Evolutionary conservation across 2,797 vertebrate genomes (phyloP).

Genomic region (Mus spretus): DNA sequence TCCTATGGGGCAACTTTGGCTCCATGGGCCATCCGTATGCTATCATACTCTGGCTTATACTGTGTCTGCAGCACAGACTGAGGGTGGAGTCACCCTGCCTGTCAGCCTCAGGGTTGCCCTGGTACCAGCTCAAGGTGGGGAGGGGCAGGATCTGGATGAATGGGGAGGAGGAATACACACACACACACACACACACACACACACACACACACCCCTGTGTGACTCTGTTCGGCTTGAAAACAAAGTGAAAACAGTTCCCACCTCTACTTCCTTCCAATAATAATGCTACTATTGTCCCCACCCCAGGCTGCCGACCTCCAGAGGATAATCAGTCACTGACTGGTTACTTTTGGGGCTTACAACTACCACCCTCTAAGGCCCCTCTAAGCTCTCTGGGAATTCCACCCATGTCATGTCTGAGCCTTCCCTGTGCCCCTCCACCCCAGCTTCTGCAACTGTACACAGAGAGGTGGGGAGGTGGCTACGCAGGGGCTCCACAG

Average conservation of each 20-base stretch:
- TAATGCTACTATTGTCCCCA: no score
- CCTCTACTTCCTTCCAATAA: no score
- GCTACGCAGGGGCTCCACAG: neutral
- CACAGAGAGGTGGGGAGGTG: neutral
- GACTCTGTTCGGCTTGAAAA: neutral
- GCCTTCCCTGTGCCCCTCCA: neutral
- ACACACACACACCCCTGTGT: neutral
- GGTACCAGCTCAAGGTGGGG: neutral
- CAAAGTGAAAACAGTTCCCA: neutral
- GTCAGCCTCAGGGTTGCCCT: neutral
- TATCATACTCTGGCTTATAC: neutral
- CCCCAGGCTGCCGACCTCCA: neutral
- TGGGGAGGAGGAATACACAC: neutral
- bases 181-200: fast-evolving
- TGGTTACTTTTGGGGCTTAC: neutral
- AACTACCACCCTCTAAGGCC: neutral
- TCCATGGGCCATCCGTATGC: neutral
- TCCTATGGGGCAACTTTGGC: fast-evolving
- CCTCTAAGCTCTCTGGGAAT: no score
- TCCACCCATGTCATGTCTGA: neutral
- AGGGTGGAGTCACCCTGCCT: neutral
- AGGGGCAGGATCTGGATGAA: neutral
- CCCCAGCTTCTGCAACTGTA: neutral
- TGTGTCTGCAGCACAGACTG: fast-evolving
- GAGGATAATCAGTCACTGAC: neutral